Evolutionary conservation across 2,113 vertebrate genomes (phyloP), one percentile per base, ranked within the genome.

Genomic region (Hoplias malabaricus): DNA sequence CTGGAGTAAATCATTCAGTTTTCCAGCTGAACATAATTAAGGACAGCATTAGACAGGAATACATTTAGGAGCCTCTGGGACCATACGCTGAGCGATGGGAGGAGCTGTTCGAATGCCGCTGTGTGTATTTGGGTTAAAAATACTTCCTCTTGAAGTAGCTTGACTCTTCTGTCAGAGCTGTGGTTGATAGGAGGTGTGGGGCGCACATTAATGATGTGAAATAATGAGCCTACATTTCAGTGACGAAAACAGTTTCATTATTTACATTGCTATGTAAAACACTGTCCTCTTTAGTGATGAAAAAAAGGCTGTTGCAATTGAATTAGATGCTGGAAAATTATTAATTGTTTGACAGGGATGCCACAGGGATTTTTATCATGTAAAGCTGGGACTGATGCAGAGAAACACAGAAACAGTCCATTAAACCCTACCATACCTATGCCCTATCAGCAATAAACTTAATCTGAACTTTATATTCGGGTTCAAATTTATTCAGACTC

Each of bases 1-100:
- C 6, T 21, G 54, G 5, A 59, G 69, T 43, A 77, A 79, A 75
- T 74, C 71, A 67, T 63, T 53, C 42, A 21, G 40, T 34, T 73
- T 75, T 73, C 42, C 29, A 66, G 73, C 56, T 68, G 66, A 80
- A 9, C 36, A 79, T 73, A 82, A 78, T 80, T 82, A 82, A 82
- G 70, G 65, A 66, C 74, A 65, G 69, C 59, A 59, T 82, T 80
- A 82, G 80, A 74, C 59, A 77, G 66, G 38, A 75, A 75, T 80
- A 78, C 21, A 40, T 70, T 74, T 56, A 65, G 19, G 57, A 66
- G 70, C 74, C 83, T 42, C 57, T 70, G 73, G 69, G 78, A 72
- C 50, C 50, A 12, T 29, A 71, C 23, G 5, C 38, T 46, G 46
- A 61, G 56, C 29, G 54, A 71, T 80, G 36, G 33, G 48, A 53